Evolutionary conservation across 2,888 invertebrate genomes (phyloP).

Genomic region (Eutolmus rufibarbis): DNA sequence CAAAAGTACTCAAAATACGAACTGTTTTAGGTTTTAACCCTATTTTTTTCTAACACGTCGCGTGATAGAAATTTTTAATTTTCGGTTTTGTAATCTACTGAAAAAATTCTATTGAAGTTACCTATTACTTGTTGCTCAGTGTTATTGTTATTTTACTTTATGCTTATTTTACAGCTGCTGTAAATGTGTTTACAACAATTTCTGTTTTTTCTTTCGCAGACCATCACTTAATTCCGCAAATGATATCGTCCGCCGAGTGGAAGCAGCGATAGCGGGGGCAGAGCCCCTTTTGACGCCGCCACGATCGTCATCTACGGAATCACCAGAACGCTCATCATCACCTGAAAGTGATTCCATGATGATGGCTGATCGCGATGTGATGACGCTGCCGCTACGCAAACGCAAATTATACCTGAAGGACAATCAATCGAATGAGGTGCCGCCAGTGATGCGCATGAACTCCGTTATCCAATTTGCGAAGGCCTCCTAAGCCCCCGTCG

Average conservation of each 20-base stretch:
- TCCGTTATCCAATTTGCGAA: constrained; percentile 89
- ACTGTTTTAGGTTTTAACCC: too few species aligned
- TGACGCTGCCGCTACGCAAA: constrained; percentile 79
- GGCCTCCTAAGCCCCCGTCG: constrained; percentile 65
- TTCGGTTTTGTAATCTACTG: too few species aligned
- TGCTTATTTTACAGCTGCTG: neutral
- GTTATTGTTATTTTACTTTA: too few species aligned
- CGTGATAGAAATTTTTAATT: too few species aligned
- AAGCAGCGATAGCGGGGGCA: constrained; percentile 69
- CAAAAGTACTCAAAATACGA: too few species aligned
- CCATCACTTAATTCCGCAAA: constrained; percentile 63
- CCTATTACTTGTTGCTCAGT: too few species aligned
- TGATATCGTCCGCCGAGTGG: constrained; percentile 69
- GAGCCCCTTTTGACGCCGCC: constrained; percentile 68
- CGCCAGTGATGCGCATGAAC: constrained; percentile 65
- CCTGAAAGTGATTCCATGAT: constrained; percentile 66
- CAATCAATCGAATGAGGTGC: constrained; percentile 62
- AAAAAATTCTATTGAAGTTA: too few species aligned
- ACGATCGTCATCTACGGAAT: constrained; percentile 65
- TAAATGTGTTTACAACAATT: neutral
- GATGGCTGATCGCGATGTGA: constrained; percentile 66
- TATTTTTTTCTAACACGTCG: too few species aligned
- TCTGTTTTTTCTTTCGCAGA: constrained; percentile 45
- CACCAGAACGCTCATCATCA: constrained; percentile 64
- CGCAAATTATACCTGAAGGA: constrained; percentile 79